Base-by-base conservation (phyloP, 2,797 vertebrate genomes). In the Melanotaenia trifasciata region DNA sequence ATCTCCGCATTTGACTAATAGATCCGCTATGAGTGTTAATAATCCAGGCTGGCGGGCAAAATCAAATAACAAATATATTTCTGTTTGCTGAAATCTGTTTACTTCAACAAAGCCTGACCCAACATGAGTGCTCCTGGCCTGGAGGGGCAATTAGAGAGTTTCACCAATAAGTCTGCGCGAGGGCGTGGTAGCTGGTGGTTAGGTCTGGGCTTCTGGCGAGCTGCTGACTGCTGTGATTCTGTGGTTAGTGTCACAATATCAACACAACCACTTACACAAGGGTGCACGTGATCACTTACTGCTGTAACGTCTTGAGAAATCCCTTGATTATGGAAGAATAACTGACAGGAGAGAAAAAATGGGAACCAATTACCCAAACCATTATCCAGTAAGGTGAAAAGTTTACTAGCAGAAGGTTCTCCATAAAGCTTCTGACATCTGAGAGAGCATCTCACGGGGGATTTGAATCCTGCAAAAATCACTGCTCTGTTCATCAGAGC, bases 21-120 rank as follows among this genome's bases (percentile, higher is more conserved):
- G 30, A 72, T 26, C 14, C 43, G 56, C 45, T 28, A 40, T 72
- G 62, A 62, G 50, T 26, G 53, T 62, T 28, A 64, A 70, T 60
- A 81, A 82, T 83, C 30, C 51, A 67, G 53, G 72, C 45, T 68
- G 53, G 58, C 59, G 45, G 62, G 64, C 26, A 53, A 77, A 84
- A 64, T 53, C 36, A 16, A 72, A 83, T 40, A 51, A 53, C 38
- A 26, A 47, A 26, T 69, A 59, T 61, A 67, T 38, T 64, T 58
- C 7, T 53, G 24, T 70, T 80, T 64, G 69, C 58, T 71, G n/a
- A 70, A 57, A 70, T 61, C 38, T 65, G 72, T 83, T 79, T 61
- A 71, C 51, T 56, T 79, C 65, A 81, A 75, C 83, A 85, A 51
- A 90, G 81, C 78, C 22, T 78, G 80, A 86, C 47, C 83, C 50